A percentile compares a stretch with the other conserved stretches of the same genome.
phyloP scores from a whole-genome alignment of 2,888 invertebrate species.

The Chorisops tibialis region DNA sequence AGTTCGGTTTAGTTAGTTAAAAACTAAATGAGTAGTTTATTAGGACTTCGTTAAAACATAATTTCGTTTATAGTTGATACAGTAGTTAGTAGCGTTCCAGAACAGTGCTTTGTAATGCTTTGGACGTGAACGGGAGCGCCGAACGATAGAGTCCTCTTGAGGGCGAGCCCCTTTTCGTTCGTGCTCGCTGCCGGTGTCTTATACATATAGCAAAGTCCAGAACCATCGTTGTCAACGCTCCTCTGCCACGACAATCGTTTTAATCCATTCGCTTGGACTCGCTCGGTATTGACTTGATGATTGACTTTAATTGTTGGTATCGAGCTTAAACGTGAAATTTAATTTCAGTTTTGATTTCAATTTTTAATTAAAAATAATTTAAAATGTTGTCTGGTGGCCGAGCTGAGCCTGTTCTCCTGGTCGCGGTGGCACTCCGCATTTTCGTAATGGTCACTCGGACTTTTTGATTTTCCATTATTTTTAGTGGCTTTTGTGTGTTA shows the following conservation, averaged over 20 bases:
- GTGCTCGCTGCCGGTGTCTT: too few species aligned
- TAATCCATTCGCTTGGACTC: too few species aligned
- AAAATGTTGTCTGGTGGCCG: neutral
- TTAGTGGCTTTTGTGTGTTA: too few species aligned
- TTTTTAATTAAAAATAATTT: constrained; percentile 18
- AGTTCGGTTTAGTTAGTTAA: constrained; percentile 25
- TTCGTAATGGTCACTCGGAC: too few species aligned
- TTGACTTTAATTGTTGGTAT: constrained; percentile 17
- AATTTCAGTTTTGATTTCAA: constrained; percentile 15
- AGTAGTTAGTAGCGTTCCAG: neutral
- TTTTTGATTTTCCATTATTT: too few species aligned
- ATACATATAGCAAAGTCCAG: too few species aligned
- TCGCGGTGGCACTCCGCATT: too few species aligned
- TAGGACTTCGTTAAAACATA: constrained; percentile 36
- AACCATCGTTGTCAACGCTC: neutral
- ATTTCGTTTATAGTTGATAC: constrained; percentile 30
- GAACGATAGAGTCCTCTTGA: too few species aligned
- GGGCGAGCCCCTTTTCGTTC: too few species aligned
- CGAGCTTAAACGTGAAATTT: constrained; percentile 7
- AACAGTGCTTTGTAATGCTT: neutral
- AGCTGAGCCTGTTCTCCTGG: neutral
- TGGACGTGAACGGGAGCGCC: neutral
- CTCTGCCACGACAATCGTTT: neutral
- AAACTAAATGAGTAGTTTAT: constrained; percentile 36
- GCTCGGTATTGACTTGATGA: neutral